Percentiles rank a stretch among this genome's conserved stretches.
phyloP scores from a whole-genome alignment of 2,113 vertebrate genomes.

The Pachyramphus minor region DNA sequence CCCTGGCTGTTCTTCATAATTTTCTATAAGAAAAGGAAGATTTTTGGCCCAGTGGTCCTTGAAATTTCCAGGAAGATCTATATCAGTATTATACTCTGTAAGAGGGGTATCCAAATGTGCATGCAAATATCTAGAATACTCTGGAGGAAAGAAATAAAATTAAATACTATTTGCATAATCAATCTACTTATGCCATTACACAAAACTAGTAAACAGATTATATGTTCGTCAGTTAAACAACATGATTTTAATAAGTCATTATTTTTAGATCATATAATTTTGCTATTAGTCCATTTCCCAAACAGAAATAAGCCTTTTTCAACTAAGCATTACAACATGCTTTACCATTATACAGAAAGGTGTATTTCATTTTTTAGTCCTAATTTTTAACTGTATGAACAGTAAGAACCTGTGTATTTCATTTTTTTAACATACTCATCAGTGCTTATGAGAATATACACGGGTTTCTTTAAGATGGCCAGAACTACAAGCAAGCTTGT shows the following conservation, averaged over 20 bases:
- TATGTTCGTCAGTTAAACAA: neutral
- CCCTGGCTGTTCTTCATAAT: constrained; percentile 97
- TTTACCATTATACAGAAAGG: neutral
- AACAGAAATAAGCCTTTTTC: neutral
- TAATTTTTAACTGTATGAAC: neutral
- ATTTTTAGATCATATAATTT: neutral
- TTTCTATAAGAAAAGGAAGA: constrained; percentile 94
- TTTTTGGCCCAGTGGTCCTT: constrained; percentile 99
- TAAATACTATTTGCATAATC: neutral
- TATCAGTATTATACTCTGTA: constrained; percentile 90
- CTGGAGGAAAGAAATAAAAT: constrained; percentile 65
- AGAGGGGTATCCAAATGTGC: constrained; percentile 92
- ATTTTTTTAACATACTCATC: neutral
- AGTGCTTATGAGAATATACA: neutral
- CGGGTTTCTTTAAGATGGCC: neutral
- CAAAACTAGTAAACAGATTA: neutral
- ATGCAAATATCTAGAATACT: constrained; percentile 95
- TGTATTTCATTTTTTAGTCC: neutral
- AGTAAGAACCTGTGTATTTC: neutral
- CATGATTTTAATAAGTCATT: neutral
- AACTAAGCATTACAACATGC: neutral
- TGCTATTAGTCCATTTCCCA: neutral
- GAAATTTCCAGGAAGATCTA: constrained; percentile 91
- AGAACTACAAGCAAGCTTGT: neutral
- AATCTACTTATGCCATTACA: neutral